phyloP scores from a whole-genome alignment of 2,113 vertebrate species.

The rat (Rattus norvegicus) region DNA sequence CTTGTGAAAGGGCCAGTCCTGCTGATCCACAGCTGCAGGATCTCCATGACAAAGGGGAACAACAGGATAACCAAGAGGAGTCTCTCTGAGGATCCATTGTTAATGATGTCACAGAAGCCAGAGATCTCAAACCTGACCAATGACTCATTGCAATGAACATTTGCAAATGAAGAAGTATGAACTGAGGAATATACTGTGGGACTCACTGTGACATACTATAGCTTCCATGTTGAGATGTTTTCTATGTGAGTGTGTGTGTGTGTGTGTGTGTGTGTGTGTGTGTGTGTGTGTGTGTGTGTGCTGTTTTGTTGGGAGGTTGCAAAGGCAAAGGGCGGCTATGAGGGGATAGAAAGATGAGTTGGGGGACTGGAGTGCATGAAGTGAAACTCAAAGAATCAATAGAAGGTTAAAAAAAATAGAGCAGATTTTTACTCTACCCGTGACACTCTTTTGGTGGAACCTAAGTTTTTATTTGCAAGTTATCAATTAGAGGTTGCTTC shows the following conservation, averaged over 20 bases:
- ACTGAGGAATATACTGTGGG: too few species aligned
- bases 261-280: too few species aligned
- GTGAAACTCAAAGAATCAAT: not conserved
- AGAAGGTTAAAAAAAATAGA: not conserved
- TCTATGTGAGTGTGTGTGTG: not conserved
- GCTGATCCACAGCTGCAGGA: not conserved
- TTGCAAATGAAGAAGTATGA: too few species aligned
- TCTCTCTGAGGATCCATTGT: not conserved
- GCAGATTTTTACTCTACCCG: not conserved
- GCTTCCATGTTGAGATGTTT: not conserved
- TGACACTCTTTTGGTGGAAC: not conserved
- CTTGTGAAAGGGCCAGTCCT: not conserved
- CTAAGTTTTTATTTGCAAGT: not conserved
- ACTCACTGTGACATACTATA: too few species aligned
- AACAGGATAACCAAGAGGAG: not conserved
- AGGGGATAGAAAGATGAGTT: not conserved
- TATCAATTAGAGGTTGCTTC: not conserved
- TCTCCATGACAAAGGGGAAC: not conserved
- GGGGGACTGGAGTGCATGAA: not conserved
- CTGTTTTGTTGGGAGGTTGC: not conserved
- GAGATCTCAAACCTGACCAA: not conserved
- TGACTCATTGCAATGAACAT: not conserved
- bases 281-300: not conserved
- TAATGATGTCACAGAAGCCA: not conserved
- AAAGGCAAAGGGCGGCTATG: not conserved